A percentile compares a stretch with the other conserved stretches of the same genome.
These are phyloP conservation scores for Napeogenes sylphis DNA, from an alignment of 2,888 invertebrate species.

Conservation along the genomic window DNA sequence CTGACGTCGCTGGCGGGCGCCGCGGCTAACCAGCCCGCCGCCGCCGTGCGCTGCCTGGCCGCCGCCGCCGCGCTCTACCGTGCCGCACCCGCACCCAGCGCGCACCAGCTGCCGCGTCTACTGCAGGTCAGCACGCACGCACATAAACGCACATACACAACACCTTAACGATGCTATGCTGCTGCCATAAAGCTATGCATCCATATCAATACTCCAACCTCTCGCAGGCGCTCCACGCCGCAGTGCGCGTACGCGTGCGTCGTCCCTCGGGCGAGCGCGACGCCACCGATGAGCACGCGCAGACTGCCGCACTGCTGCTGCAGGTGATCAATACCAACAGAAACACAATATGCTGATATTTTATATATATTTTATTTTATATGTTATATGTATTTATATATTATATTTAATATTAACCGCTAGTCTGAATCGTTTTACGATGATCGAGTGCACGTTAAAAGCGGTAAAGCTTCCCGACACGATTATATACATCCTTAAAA, in stretches of 20 bases:
- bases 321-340: conserved; percentile 32
- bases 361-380: background rate
- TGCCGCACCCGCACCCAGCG: conserved; percentile 48
- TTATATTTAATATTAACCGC: no score
- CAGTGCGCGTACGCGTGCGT: conserved; percentile 22
- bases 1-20: conserved; percentile 51
- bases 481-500: no score
- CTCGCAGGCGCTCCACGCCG: conserved; percentile 39
- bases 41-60: conserved; percentile 52
- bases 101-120: conserved; percentile 85
- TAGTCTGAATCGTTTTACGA: no score
- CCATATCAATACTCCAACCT: background rate
- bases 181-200: no score
- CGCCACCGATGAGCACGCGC: conserved; percentile 38
- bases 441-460: no score
- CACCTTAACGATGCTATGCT: no score
- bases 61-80: conserved; percentile 64
- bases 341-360: background rate
- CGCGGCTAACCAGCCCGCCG: conserved; percentile 38
- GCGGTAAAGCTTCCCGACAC: no score
- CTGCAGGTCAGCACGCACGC: conserved; percentile 74
- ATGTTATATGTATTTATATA: no score
- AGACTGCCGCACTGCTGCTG: conserved; percentile 40
- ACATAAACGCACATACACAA: background rate
- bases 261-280: conserved; percentile 26